Evolutionary conservation across 2,797 vertebrate genomes (phyloP).

Genomic region (Eupleurogrammus muticus): DNA sequence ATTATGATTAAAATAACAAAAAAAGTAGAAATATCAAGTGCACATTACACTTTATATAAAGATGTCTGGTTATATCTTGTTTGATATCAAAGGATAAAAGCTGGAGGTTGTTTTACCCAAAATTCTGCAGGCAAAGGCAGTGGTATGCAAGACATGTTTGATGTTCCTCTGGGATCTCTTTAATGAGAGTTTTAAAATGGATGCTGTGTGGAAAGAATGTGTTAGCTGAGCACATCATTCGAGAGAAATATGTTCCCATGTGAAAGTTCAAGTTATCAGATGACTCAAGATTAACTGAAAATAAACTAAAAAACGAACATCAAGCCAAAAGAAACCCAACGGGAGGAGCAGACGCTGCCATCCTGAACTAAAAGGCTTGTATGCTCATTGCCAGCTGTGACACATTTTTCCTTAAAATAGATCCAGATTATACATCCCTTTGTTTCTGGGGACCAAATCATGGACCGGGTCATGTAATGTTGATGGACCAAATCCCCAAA

Average conservation of each 20-base stretch:
- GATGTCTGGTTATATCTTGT: conserved; percentile 19
- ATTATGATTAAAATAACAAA: too few species aligned
- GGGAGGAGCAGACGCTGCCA: conserved; percentile 41
- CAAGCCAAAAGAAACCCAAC: conserved; percentile 44
- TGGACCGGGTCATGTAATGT: neutral
- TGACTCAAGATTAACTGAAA: conserved; percentile 72
- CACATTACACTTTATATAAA: too few species aligned
- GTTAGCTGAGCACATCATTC: conserved; percentile 72
- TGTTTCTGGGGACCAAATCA: conserved; percentile 8
- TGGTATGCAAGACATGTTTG: conserved; percentile 84
- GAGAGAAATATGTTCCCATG: conserved; percentile 81
- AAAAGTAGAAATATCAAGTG: too few species aligned
- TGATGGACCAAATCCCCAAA: conserved; percentile 12
- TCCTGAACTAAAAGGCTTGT: conserved; percentile 37
- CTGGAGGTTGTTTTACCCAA: conserved; percentile 74
- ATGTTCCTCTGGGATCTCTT: conserved; percentile 82
- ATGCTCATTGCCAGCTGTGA: conserved; percentile 56
- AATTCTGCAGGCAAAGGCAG: conserved; percentile 69
- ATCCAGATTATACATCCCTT: conserved; percentile 21
- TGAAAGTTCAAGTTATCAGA: conserved; percentile 79
- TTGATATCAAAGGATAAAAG: conserved; percentile 74
- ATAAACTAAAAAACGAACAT: conserved; percentile 71
- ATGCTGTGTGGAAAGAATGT: conserved; percentile 76
- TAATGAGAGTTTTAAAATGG: conserved; percentile 79
- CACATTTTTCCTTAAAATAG: conserved; percentile 49